These are phyloP conservation scores for Caenorhabditis sp. DNA, from an alignment of 2,888 invertebrate genomes.

Conservation along the genomic window DNA sequence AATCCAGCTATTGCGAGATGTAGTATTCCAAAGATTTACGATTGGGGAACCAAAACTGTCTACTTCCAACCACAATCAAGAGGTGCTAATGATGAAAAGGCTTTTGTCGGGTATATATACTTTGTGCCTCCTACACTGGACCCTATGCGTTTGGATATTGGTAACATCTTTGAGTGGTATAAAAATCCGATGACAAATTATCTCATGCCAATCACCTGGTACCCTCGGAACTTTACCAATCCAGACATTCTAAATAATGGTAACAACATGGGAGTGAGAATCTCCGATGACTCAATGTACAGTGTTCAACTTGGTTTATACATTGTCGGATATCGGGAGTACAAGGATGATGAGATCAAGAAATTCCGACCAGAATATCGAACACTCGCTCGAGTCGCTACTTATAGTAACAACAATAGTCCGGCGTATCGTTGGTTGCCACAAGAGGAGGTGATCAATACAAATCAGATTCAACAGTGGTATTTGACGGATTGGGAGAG, in stretches of 20 bases:
- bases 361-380: conserved; percentile 71
- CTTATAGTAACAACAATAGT: conserved; percentile 64
- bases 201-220: conserved; percentile 69
- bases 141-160: conserved; percentile 70
- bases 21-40: conserved; percentile 66
- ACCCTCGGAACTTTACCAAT: conserved; percentile 70
- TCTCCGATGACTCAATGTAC: conserved; percentile 67
- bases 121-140: conserved; percentile 71
- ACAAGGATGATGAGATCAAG: conserved; percentile 62
- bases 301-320: conserved; percentile 68
- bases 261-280: conserved; percentile 52
- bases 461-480: conserved; percentile 68
- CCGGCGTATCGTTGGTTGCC: conserved; percentile 66
- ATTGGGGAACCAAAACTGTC: conserved; percentile 70
- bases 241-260: conserved; percentile 56
- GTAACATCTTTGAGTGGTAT: conserved; percentile 69
- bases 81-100: conserved; percentile 69
- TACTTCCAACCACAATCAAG: conserved; percentile 69
- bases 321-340: conserved; percentile 69
- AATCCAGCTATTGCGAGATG: conserved; percentile 70
- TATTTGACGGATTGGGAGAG: conserved; percentile 69
- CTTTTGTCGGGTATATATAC: conserved; percentile 71
- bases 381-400: conserved; percentile 63
- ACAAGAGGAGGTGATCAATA: conserved; percentile 68
- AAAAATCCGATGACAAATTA: conserved; percentile 65